Evolutionary conservation across 1,140 invertebrate genomes (phyloP), one percentile per base, ranked within the genome.

Genomic region (Sarcophaga bullata): DNA sequence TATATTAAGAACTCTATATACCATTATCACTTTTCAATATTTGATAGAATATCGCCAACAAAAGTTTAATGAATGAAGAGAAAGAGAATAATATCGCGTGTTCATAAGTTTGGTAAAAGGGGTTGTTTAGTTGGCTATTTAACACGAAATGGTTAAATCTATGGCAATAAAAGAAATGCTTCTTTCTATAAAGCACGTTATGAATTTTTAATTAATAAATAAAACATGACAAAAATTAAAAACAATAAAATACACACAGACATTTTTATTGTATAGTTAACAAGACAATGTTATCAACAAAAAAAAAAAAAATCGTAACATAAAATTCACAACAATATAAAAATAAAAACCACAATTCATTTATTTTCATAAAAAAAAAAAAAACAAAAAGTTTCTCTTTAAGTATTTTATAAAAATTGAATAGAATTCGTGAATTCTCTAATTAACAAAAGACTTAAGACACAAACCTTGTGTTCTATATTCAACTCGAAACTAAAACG

Each of bases 371-470:
- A 9, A 3, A 52, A 52, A 10, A 52, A 10, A 52, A 52, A 13
- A 52, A 52, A 13, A 52, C 1, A 68, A 58, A 58, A 58, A 58
- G 52, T 68, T 68, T 17, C n/a, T 19, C 3, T 25, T 19, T 25
- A 68, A 68, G 62, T 68, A n/a, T 9, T 68, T 19, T 13, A 52
- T 9, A 19, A 19, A 19, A 25, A 25, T 68, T 19, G 17, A 68
- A 68, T n/a, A 17, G 10, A 17, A 25, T 19, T 68, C 10, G 7
- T 68, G n/a, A 58, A 58, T 58, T n/a, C 54, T n/a, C n/a, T n/a
- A 58, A n/a, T n/a, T 19, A 68, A 68, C 17, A 68, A 68, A 68
- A 68, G 62, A 68, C 17, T 68, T 68, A 68, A 68, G 62, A 68
- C 17, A 68, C 62, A 68, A 58, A 68, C 62, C 25, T 37, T 37